Evolutionary conservation across 2,888 invertebrate genomes (phyloP).

Genomic region (Tineola bisselliella): DNA sequence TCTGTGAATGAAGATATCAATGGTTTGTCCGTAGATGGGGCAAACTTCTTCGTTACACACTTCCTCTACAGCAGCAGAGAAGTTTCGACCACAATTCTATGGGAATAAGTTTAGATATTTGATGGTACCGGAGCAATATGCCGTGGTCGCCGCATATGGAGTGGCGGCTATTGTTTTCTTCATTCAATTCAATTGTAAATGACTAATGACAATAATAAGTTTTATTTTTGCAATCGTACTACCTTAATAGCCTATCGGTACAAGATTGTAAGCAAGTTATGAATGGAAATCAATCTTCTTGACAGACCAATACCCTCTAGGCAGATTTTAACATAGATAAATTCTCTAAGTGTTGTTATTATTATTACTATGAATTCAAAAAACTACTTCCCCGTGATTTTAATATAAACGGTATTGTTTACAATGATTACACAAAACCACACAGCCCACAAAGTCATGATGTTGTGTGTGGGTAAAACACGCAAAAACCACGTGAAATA

Average conservation of each 20-base stretch:
- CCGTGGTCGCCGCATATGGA: neutral
- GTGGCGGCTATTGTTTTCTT: constrained; percentile 2
- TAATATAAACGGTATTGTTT: too few species aligned
- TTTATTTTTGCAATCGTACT: neutral
- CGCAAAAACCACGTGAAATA: too few species aligned
- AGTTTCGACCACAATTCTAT: constrained; percentile 16
- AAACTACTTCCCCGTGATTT: too few species aligned
- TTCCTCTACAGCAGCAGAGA: neutral
- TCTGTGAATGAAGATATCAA: constrained; percentile 50
- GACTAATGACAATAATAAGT: constrained; percentile 1
- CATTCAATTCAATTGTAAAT: constrained; percentile 3
- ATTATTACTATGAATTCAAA: too few species aligned
- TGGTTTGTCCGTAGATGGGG: constrained; percentile 40
- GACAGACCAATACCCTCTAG: too few species aligned
- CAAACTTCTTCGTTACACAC: constrained; percentile 17
- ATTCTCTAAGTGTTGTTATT: too few species aligned
- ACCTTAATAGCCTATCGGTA: neutral
- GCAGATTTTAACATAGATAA: too few species aligned
- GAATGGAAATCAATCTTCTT: neutral
- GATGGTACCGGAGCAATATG: neutral
- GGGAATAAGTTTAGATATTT: neutral
- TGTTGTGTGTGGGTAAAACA: too few species aligned
- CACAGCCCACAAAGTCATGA: too few species aligned
- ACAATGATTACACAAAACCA: too few species aligned
- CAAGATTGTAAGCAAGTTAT: neutral